A percentile compares a stretch with the other conserved stretches of the same genome.
Conservation (phyloP, 2,113 vertebrate genomes). For the Corythoichthys haematopterus region DNA sequence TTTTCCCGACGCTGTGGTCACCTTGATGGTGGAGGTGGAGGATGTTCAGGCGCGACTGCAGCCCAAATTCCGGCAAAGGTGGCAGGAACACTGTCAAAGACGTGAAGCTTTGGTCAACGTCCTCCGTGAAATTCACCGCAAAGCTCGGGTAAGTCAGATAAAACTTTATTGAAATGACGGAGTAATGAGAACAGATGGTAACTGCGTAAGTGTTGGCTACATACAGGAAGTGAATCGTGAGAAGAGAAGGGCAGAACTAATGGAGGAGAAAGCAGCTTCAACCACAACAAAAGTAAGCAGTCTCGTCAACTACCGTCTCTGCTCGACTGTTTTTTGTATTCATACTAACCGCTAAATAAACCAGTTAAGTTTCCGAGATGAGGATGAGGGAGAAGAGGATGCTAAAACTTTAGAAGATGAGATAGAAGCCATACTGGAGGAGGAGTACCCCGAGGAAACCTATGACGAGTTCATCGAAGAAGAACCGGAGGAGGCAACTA, state of each 20-base stretch:
- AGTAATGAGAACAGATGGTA: too few relatives aligned
- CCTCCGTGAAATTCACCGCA: constrained; percentile 71
- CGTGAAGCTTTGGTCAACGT: constrained; percentile 65
- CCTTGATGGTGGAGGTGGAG: constrained; percentile 72
- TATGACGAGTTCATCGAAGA: constrained; percentile 63
- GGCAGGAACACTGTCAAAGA: constrained; percentile 66
- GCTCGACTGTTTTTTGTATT: background rate
- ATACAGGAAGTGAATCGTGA: constrained; percentile 75
- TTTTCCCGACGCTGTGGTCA: constrained; percentile 78
- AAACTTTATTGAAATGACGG: background rate
- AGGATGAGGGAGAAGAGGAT: constrained; percentile 56
- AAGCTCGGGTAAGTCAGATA: constrained; percentile 69
- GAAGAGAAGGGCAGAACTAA: constrained; percentile 83
- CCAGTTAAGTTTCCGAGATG: constrained; percentile 30
- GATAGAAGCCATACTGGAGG: constrained; percentile 75
- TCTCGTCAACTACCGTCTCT: background rate
- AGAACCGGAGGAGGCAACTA: constrained; percentile 71
- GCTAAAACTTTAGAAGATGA: constrained; percentile 64
- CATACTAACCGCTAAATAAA: constrained; percentile 4
- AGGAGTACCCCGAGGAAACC: constrained; percentile 80
- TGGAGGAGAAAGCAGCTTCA: constrained; percentile 57
- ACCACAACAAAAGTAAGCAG: constrained; percentile 19
- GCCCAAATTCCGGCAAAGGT: constrained; percentile 71
- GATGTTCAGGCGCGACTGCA: constrained; percentile 77
- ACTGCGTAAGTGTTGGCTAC: too few relatives aligned